Conservation (phyloP, 2,888 invertebrate species). For the Aricia artaxerxes region DNA sequence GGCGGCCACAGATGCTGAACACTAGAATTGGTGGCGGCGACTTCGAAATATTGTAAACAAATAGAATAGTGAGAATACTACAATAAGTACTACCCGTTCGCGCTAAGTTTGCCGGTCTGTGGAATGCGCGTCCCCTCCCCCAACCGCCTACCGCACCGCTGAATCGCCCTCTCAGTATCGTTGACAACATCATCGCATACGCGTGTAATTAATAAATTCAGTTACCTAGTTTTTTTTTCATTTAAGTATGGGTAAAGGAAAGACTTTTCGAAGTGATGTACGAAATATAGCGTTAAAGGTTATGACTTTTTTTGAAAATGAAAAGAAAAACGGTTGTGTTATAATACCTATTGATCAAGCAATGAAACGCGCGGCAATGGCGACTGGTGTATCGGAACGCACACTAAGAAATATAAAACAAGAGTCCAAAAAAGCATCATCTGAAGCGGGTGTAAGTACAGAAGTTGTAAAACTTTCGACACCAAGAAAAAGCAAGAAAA, state of each 20-base stretch:
- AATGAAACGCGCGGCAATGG: not conserved
- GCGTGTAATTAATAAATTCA: conserved; percentile 1
- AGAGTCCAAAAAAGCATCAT: not conserved
- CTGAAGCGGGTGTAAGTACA: not conserved
- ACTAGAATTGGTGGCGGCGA: too few relatives aligned
- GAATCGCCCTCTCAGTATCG: conserved; percentile 1
- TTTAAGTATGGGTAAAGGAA: not conserved
- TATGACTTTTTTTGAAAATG: not conserved
- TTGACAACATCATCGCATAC: not conserved
- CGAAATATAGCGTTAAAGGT: not conserved
- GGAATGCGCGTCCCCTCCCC: not conserved
- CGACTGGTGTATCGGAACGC: conserved; percentile 1
- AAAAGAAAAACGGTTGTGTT: not conserved
- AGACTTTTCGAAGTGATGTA: conserved; percentile 1
- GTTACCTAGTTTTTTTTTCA: not conserved
- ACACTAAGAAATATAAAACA: not conserved
- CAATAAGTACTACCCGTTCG: not conserved
- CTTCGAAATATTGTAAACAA: too few relatives aligned
- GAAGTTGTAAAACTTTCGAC: conserved; percentile 1
- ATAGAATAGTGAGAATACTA: too few relatives aligned
- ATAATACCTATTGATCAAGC: conserved; percentile 1
- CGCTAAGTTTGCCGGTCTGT: not conserved
- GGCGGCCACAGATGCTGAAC: too few relatives aligned
- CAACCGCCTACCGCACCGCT: not conserved
- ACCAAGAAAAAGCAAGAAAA: conserved; percentile 1